Evolutionary conservation across 2,113 vertebrate genomes (phyloP).

Genomic region (Passer domesticus): DNA sequence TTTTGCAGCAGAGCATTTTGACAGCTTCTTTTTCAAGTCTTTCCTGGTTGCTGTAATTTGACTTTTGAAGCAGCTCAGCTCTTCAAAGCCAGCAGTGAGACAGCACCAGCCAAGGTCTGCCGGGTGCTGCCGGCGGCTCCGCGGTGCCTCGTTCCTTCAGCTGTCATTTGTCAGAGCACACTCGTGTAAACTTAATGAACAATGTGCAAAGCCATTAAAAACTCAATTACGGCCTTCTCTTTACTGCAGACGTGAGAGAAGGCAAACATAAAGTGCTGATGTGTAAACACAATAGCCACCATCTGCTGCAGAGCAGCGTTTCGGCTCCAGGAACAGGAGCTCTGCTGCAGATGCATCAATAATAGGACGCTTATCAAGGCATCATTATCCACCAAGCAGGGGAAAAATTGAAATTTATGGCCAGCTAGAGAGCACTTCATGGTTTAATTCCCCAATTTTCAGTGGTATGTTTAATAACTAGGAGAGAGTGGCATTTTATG

Average conservation of each 20-base stretch:
- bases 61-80: neutral
- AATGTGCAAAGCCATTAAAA: conserved; percentile 88
- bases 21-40: neutral
- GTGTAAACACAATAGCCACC: conserved; percentile 83
- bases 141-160: conserved; percentile 56
- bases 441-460: conserved; percentile 74
- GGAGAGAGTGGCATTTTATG: conserved; percentile 62
- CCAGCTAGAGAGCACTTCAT: conserved; percentile 74
- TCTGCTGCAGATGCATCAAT: conserved; percentile 73
- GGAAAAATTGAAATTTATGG: conserved; percentile 75
- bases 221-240: conserved; percentile 83
- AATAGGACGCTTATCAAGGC: conserved; percentile 73
- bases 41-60: conserved; percentile 12
- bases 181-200: conserved; percentile 81
- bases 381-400: conserved; percentile 70
- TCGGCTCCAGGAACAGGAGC: conserved; percentile 66
- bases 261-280: conserved; percentile 82
- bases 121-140: neutral
- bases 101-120: conserved; percentile 22
- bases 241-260: conserved; percentile 77
- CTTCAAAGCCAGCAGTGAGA: conserved; percentile 23
- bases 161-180: conserved; percentile 63
- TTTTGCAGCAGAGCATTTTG: neutral
- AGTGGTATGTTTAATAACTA: conserved; percentile 68
- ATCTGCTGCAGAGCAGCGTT: conserved; percentile 73